A percentile compares a stretch with the other conserved stretches of the same genome.
phyloP scores from a whole-genome alignment of 2,797 vertebrate genomes.

The Loriculus beryllinus region DNA sequence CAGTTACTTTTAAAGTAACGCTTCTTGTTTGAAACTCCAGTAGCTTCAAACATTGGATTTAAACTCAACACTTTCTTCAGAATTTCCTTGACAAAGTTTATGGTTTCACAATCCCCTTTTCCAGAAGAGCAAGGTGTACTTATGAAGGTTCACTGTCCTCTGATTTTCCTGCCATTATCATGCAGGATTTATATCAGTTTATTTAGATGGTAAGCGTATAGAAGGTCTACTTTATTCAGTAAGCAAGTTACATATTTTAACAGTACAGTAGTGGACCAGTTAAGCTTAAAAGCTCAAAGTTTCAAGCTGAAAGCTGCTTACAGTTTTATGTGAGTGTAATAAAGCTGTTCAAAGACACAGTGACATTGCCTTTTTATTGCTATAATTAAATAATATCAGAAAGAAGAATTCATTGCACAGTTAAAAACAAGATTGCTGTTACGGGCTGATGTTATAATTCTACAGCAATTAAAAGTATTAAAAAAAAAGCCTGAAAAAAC shows the following conservation, averaged over 20 bases:
- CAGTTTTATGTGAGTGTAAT: background rate
- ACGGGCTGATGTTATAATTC: background rate
- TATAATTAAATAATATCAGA: background rate
- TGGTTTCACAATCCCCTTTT: background rate
- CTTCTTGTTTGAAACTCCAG: background rate
- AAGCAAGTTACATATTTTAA: background rate
- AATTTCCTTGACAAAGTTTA: background rate
- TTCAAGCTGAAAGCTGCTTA: background rate
- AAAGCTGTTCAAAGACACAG: background rate
- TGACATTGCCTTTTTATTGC: background rate
- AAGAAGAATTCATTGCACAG: background rate
- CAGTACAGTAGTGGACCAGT: background rate
- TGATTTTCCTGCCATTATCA: background rate
- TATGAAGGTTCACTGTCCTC: background rate
- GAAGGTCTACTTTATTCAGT: background rate
- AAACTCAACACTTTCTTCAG: background rate
- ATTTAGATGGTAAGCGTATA: background rate
- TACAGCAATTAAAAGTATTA: background rate
- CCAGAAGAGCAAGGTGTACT: background rate
- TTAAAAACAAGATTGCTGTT: background rate
- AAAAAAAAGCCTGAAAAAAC: background rate
- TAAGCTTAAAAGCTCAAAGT: background rate
- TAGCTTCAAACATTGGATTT: background rate
- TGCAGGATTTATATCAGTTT: background rate
- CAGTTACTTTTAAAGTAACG: background rate